These are phyloP conservation scores for Caenorhabditis macrosperma DNA, from an alignment of 2,888 invertebrate species.

Conservation along the genomic window DNA sequence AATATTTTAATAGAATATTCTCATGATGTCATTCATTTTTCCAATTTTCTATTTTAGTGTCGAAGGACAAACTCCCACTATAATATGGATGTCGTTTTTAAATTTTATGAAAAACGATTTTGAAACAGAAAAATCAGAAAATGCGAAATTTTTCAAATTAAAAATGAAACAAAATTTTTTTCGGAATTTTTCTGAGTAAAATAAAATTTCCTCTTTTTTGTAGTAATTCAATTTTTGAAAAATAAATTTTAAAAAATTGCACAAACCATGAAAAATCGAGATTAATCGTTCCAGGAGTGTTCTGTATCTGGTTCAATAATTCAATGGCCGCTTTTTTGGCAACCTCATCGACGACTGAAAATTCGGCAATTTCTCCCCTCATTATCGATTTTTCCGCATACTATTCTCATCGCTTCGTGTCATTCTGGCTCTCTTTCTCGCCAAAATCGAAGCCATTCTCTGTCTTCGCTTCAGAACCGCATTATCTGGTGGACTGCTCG, in stretches of 20 bases:
- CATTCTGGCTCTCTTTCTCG: constrained; percentile 37
- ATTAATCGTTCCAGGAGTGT: constrained; percentile 30
- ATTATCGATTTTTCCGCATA: neutral
- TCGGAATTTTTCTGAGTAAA: no score
- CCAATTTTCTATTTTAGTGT: no score
- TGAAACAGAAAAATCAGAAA: no score
- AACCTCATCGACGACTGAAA: constrained; percentile 31
- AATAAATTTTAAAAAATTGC: neutral
- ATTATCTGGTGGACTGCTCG: neutral
- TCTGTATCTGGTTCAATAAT: constrained; percentile 36
- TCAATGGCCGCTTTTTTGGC: constrained; percentile 21
- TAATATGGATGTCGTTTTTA: no score
- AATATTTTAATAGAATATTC: no score
- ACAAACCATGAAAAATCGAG: constrained; percentile 14
- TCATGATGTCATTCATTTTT: no score
- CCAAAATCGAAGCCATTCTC: neutral
- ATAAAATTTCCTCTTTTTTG: no score
- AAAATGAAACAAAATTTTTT: no score
- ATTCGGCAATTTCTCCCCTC: neutral
- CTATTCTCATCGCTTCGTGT: constrained; percentile 32
- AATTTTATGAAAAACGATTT: no score
- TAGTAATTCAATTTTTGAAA: no score
- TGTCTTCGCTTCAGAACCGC: constrained; percentile 13
- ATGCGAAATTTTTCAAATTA: no score
- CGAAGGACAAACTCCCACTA: no score